These are phyloP conservation scores for Ligdia adustata DNA, from an alignment of 2,888 invertebrate genomes.

Conservation along the genomic window DNA sequence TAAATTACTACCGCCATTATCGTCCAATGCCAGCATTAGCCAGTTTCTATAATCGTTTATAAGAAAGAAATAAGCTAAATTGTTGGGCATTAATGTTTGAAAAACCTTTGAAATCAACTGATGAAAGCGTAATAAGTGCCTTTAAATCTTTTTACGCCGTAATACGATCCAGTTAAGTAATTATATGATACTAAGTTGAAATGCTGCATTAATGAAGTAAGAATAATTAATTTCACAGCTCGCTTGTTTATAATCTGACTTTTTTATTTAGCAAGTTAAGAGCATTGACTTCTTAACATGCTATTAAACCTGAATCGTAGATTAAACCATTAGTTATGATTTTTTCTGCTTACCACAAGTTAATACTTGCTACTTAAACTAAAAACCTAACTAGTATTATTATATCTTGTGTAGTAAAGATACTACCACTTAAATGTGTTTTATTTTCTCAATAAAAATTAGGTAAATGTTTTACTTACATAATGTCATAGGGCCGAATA, in stretches of 20 bases:
- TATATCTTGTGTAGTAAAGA: no score
- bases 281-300: neutral
- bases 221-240: slow-evolving; percentile 25
- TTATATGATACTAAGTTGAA: slow-evolving; percentile 12
- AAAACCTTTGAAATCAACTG: slow-evolving; percentile 7
- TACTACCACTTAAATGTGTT: no score
- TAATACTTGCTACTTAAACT: no score
- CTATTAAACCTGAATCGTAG: neutral
- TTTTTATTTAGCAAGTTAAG: slow-evolving; percentile 1
- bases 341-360: no score
- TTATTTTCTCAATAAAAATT: no score
- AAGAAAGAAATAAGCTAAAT: slow-evolving; percentile 22
- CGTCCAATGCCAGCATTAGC: slow-evolving; percentile 31
- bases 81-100: slow-evolving; percentile 11
- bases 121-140: slow-evolving; percentile 11
- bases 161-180: slow-evolving; percentile 8
- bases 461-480: no score
- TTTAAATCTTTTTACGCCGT: slow-evolving; percentile 12
- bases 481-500: no score
- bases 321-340: neutral
- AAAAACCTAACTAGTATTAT: no score
- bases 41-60: slow-evolving; percentile 27
- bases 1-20: slow-evolving; percentile 45
- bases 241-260: slow-evolving; percentile 9
- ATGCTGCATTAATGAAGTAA: slow-evolving; percentile 11